A percentile compares a stretch with the other conserved stretches of the same genome.
phyloP scores from a whole-genome alignment of 2,797 vertebrate genomes.

The Anolis apletophallus region DNA sequence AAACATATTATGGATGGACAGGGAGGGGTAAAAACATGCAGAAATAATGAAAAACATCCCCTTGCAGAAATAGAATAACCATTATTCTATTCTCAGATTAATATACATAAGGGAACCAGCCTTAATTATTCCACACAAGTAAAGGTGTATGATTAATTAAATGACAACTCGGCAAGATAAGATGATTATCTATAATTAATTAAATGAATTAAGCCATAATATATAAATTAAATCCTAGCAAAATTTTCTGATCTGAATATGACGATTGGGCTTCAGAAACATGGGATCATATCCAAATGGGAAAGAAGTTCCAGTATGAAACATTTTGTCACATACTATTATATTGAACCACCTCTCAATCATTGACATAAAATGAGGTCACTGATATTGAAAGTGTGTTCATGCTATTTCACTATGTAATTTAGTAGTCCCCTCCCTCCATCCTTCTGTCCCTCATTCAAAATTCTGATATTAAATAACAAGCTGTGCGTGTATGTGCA shows the following conservation, averaged over 20 bases:
- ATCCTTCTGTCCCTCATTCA: no score
- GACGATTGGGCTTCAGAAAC: neutral
- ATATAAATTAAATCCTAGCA: neutral
- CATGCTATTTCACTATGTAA: neutral
- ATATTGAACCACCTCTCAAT: no score
- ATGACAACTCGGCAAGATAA: neutral
- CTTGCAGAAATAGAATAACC: no score
- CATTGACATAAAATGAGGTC: neutral
- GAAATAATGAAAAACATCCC: no score
- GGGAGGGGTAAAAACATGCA: no score
- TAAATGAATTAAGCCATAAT: neutral
- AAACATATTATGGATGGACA: no score
- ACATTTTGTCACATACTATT: neutral
- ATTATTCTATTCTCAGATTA: neutral
- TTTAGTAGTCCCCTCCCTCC: no score
- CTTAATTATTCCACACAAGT: neutral
- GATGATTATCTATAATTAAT: neutral
- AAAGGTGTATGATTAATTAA: neutral
- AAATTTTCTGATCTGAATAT: neutral
- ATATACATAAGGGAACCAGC: neutral
- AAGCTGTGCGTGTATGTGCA: no score
- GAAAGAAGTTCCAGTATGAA: neutral
- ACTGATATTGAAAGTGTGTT: neutral
- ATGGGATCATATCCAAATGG: neutral
- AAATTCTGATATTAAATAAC: no score